These are phyloP conservation scores for Telenomus remus DNA, from an alignment of 1,140 invertebrate genomes.

Conservation along the genomic window DNA sequence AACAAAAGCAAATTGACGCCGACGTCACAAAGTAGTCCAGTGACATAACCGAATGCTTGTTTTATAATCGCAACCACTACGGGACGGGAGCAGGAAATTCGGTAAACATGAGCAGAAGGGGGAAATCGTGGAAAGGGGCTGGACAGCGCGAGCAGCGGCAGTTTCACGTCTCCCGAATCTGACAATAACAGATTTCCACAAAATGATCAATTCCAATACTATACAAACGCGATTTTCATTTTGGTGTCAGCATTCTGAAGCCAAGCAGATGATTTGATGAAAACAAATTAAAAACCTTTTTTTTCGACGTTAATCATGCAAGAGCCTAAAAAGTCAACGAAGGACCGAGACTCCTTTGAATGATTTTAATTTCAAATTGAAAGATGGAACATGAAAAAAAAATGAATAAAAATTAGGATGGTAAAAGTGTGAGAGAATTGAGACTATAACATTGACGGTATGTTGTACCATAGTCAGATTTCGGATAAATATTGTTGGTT, in stretches of 20 bases:
- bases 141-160: slow-evolving; percentile 76
- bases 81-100: slow-evolving; percentile 29
- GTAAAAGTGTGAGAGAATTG: neutral
- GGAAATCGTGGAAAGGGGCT: slow-evolving; percentile 65
- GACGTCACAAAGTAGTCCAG: slow-evolving; percentile 30
- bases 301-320: slow-evolving; percentile 1
- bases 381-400: too few relatives aligned
- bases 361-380: too few relatives aligned
- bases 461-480: slow-evolving; percentile 81
- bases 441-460: neutral
- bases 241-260: slow-evolving; percentile 53
- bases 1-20: neutral
- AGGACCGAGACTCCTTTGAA: neutral
- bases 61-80: slow-evolving; percentile 57
- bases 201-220: too few relatives aligned
- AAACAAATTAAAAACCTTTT: too few relatives aligned
- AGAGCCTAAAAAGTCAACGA: slow-evolving; percentile 11
- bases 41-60: slow-evolving; percentile 12
- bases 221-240: slow-evolving; percentile 20
- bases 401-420: neutral
- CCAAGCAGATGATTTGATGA: slow-evolving; percentile 6
- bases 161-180: slow-evolving; percentile 74
- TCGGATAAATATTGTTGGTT: slow-evolving; percentile 80
- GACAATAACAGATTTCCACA: slow-evolving; percentile 45
- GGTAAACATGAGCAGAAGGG: slow-evolving; percentile 29